Percentiles rank a stretch among this genome's conserved stretches.
Evolutionary conservation across 2,797 vertebrate genomes (phyloP).

Genomic region (Arnoldichthys spilopterus): DNA sequence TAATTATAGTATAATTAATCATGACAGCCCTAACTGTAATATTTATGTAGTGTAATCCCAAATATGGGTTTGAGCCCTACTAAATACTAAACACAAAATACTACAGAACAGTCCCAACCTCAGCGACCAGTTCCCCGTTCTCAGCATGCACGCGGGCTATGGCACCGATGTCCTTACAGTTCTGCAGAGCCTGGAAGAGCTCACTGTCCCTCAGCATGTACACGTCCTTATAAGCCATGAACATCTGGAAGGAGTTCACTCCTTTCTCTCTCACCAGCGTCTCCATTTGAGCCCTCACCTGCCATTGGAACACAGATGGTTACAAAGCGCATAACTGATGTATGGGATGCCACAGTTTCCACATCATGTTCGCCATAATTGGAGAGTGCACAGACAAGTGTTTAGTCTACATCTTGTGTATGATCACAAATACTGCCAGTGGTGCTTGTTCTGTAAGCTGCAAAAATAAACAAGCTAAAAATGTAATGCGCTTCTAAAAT

Average conservation of each 20-base stretch:
- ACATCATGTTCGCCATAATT: background rate
- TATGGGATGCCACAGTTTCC: constrained; percentile 1
- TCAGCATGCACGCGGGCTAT: constrained; percentile 93
- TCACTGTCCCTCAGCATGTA: constrained; percentile 96
- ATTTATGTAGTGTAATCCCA: background rate
- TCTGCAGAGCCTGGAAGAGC: constrained; percentile 91
- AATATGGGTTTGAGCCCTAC: background rate
- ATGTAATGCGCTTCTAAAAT: background rate
- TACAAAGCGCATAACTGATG: background rate
- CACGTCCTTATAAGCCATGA: constrained; percentile 95
- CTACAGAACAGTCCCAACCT: constrained; percentile 73
- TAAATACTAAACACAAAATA: background rate
- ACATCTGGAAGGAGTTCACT: constrained; percentile 98
- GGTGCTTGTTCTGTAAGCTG: background rate
- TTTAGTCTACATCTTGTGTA: constrained; percentile 7
- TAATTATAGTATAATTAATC: no score
- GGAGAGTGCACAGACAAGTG: background rate
- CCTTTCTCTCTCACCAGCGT: constrained; percentile 91
- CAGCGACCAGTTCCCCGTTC: constrained; percentile 94
- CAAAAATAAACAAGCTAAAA: constrained; percentile 4
- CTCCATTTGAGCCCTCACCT: constrained; percentile 96
- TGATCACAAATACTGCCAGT: background rate
- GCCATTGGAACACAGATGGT: constrained; percentile 34
- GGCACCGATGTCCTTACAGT: constrained; percentile 93
- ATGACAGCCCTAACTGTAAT: no score